phyloP scores from a whole-genome alignment of 2,797 vertebrate species.

The Limosa lapponica region DNA sequence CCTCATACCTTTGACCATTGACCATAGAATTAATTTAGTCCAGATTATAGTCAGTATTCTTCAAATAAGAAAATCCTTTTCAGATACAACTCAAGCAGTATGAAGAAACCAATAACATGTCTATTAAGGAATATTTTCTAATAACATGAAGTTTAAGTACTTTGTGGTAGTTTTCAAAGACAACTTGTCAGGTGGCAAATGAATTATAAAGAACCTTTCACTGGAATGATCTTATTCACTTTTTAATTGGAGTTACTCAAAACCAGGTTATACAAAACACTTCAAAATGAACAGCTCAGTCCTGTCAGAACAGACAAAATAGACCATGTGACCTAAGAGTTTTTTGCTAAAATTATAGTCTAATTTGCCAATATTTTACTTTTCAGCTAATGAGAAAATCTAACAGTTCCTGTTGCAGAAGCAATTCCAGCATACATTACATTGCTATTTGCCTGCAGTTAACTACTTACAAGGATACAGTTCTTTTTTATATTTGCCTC shows the following conservation, averaged over 20 bases:
- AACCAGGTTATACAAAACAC: not conserved
- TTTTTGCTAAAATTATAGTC: conserved; percentile 11
- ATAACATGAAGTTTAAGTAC: not conserved
- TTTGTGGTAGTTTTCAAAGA: not conserved
- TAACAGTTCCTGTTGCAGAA: not conserved
- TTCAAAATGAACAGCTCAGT: not conserved
- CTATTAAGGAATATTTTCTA: not conserved
- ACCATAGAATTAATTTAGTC: not conserved
- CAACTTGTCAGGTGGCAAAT: not conserved
- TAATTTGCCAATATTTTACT: conserved; percentile 30
- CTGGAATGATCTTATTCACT: not conserved
- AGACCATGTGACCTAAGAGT: not conserved
- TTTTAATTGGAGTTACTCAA: conserved; percentile 20
- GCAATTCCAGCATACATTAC: not conserved
- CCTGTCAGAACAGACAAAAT: not conserved
- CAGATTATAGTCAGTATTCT: not conserved
- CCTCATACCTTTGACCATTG: not conserved
- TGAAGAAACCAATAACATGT: not conserved
- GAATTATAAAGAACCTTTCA: not conserved
- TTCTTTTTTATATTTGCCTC: not conserved
- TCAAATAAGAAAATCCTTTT: not conserved
- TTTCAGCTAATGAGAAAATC: conserved; percentile 32
- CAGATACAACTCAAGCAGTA: not conserved
- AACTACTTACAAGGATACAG: not conserved
- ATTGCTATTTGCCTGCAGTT: not conserved